A percentile compares a stretch with the other conserved stretches of the same genome.
phyloP scores from a whole-genome alignment of 2,113 vertebrate genomes.

The Hyperopisus bebe region DNA sequence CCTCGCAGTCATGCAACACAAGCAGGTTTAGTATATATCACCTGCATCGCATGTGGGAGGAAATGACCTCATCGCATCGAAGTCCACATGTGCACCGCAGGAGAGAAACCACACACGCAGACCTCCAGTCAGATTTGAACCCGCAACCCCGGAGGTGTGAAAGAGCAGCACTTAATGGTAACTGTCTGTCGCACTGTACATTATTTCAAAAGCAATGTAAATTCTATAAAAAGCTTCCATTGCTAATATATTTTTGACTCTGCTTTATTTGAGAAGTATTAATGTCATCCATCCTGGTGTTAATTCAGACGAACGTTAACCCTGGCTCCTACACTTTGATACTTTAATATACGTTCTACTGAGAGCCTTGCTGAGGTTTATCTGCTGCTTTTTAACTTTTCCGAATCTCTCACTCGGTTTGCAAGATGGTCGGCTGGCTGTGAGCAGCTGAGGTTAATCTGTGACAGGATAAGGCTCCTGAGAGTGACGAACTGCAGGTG shows the following conservation, averaged over 20 bases:
- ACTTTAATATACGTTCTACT: not conserved
- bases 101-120: not conserved
- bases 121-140: conserved; percentile 1
- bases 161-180: not conserved
- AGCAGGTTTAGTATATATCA: not conserved
- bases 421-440: not conserved
- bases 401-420: not conserved
- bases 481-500: not conserved
- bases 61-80: not conserved
- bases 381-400: not conserved
- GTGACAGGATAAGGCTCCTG: not conserved
- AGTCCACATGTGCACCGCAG: not conserved
- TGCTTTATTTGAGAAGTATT: not conserved
- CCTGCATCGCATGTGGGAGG: not conserved
- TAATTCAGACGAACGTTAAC: not conserved
- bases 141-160: not conserved
- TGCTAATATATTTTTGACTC: not conserved
- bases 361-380: not conserved
- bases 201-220: not conserved
- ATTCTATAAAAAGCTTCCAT: not conserved
- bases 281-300: not conserved
- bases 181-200: not conserved
- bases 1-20: not conserved
- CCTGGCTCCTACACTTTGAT: not conserved
- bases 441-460: not conserved